Evolutionary conservation across 2,113 vertebrate genomes (phyloP).

Genomic region (Aythya baeri): DNA sequence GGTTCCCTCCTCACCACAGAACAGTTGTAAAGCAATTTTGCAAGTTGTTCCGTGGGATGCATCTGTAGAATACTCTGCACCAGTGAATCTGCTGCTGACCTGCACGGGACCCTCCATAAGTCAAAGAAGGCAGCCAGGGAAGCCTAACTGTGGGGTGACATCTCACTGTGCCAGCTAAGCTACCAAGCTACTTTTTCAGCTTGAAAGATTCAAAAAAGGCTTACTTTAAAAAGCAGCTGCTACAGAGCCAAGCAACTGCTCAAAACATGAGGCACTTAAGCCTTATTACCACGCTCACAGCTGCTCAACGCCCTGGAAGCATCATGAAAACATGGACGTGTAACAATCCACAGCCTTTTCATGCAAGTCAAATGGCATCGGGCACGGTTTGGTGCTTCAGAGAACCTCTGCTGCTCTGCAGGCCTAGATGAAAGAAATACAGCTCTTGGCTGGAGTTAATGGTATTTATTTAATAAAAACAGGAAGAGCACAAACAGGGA

Average conservation of each 20-base stretch:
- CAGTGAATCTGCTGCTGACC: not conserved
- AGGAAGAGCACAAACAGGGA: not conserved
- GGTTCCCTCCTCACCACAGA: not conserved
- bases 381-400: not conserved
- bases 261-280: not conserved
- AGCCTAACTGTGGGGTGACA: not conserved
- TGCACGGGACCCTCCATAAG: not conserved
- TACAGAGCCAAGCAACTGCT: not conserved
- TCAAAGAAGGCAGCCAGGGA: not conserved
- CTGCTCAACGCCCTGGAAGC: not conserved
- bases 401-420: not conserved
- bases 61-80: not conserved
- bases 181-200: not conserved
- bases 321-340: not conserved
- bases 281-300: not conserved
- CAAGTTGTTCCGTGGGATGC: not conserved
- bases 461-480: not conserved
- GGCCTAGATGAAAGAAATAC: not conserved
- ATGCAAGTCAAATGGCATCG: not conserved
- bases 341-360: not conserved
- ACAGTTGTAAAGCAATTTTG: not conserved
- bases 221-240: not conserved
- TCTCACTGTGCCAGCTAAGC: not conserved
- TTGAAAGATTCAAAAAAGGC: not conserved
- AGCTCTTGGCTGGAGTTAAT: not conserved